A percentile compares a stretch with the other conserved stretches of the same genome.
These are phyloP conservation scores for Oenanthe melanoleuca DNA, from an alignment of 2,113 vertebrate species.

Conservation along the genomic window DNA sequence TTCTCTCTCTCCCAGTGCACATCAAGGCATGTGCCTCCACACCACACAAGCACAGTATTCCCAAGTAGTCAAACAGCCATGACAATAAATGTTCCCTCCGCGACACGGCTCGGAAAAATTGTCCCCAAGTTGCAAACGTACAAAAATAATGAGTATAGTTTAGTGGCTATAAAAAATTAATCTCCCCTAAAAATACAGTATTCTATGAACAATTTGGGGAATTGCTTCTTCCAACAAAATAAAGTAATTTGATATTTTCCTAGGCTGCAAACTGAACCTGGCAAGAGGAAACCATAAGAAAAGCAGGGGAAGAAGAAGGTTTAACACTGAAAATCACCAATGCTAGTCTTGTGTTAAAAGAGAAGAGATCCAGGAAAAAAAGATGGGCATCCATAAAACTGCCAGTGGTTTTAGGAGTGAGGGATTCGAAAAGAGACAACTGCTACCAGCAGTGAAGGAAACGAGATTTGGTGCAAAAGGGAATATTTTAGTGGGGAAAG, in stretches of 20 bases:
- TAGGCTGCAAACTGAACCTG: slow-evolving; percentile 23
- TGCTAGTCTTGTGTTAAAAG: not conserved
- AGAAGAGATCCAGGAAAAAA: not conserved
- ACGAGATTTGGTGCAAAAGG: not conserved
- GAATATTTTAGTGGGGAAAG: not conserved
- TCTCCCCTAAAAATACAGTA: slow-evolving; percentile 77
- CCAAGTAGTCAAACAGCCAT: slow-evolving; percentile 30
- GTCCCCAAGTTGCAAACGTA: slow-evolving; percentile 59
- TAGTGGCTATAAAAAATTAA: slow-evolving; percentile 76
- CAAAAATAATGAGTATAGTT: slow-evolving; percentile 79
- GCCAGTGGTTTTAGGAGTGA: slow-evolving; percentile 23
- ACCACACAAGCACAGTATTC: slow-evolving; percentile 25
- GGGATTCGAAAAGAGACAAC: not conserved
- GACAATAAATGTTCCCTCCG: slow-evolving; percentile 1
- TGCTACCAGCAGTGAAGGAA: not conserved
- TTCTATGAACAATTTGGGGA: slow-evolving; percentile 64
- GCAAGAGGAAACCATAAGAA: not conserved
- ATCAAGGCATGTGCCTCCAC: not conserved
- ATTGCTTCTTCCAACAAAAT: slow-evolving; percentile 30
- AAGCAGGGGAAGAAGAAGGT: slow-evolving; percentile 4
- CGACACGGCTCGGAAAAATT: slow-evolving; percentile 29
- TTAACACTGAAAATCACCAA: not conserved
- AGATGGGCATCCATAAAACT: not conserved
- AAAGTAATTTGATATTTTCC: not conserved
- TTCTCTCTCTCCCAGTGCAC: not conserved